Base-by-base conservation (phyloP, 2,888 invertebrate genomes). In the Athrips mouffetella region DNA sequence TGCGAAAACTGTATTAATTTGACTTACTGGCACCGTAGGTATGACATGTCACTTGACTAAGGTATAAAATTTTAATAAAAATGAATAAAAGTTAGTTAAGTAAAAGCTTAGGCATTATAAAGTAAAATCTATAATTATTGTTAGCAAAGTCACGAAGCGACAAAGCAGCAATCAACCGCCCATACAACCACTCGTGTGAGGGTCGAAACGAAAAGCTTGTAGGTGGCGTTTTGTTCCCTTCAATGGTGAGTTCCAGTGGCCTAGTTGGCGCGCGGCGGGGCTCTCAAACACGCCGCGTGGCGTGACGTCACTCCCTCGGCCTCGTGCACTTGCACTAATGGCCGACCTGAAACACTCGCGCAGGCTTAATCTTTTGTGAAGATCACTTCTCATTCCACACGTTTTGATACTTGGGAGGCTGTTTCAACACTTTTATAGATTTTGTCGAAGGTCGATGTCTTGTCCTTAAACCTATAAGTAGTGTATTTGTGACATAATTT, bases 221-320 rank as follows among this genome's bases (percentile, higher is more conserved):
- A 11, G n/a, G n/a, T n/a, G n/a, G n/a, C n/a, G n/a, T n/a, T n/a
- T n/a, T n/a, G n/a, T n/a, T 37, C n/a, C 37, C 55, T 59, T 60
- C 59, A 63, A 61, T 59, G 61, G 49, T 51, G 50, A 55, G 72
- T 61, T 63, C 71, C 71, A 73, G 70, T 79, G 78, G 73, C 77
- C 76, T 73, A 79, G 75, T 80, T 80, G 80, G 80, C 80, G 65
- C 67, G 62, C 46, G 45, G 55, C 58, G 54, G 61, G 65, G 62
- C 70, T 62, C 72, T 72, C 65, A 64, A 70, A 67, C 68, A 71
- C 70, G 71, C 50, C 15, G 2, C 15, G 33, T 8, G 10, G 8
- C 6, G 15, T 35, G 35, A 35, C 35, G 35, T 35, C 16, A 18
- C 18, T 10, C 13, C 42, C 35, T 25, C 47, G 39, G 27, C 7